Conservation (phyloP, 2,113 vertebrate genomes). For the Canis aureus region DNA sequence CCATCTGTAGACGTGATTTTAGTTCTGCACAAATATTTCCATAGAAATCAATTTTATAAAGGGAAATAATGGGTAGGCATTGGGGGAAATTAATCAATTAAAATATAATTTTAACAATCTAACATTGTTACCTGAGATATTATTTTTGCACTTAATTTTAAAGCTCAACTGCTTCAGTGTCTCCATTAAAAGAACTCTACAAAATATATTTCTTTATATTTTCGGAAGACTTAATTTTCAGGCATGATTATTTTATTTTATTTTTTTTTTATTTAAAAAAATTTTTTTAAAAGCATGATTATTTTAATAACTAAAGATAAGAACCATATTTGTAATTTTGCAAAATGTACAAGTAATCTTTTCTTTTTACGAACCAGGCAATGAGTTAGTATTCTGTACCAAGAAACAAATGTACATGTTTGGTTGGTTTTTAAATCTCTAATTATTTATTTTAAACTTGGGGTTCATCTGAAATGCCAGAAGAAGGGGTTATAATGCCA, state of each 20-base stretch:
- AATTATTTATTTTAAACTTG: conserved; percentile 78
- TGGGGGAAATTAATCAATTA: conserved; percentile 40
- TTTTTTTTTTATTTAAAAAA: no score
- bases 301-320: conserved; percentile 53
- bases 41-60: conserved; percentile 60
- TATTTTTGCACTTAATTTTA: conserved; percentile 63
- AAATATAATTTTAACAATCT: conserved; percentile 62
- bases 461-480: conserved; percentile 83
- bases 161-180: conserved; percentile 27
- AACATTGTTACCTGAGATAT: conserved; percentile 42
- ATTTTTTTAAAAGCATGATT: not conserved
- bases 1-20: conserved; percentile 58
- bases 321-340: conserved; percentile 51
- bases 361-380: conserved; percentile 8
- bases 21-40: conserved; percentile 66
- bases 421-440: conserved; percentile 50
- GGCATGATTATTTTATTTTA: conserved; percentile 14
- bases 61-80: conserved; percentile 6
- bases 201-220: conserved; percentile 12
- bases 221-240: conserved; percentile 61
- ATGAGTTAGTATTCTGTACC: conserved; percentile 61
- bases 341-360: conserved; percentile 53
- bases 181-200: not conserved
- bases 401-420: not conserved
- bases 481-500: conserved; percentile 84